Percentiles rank a stretch among this genome's conserved stretches.
Evolutionary conservation across 64 coral and sea anemone species (phyloP).

Genomic region (Platygyra sinensis): DNA sequence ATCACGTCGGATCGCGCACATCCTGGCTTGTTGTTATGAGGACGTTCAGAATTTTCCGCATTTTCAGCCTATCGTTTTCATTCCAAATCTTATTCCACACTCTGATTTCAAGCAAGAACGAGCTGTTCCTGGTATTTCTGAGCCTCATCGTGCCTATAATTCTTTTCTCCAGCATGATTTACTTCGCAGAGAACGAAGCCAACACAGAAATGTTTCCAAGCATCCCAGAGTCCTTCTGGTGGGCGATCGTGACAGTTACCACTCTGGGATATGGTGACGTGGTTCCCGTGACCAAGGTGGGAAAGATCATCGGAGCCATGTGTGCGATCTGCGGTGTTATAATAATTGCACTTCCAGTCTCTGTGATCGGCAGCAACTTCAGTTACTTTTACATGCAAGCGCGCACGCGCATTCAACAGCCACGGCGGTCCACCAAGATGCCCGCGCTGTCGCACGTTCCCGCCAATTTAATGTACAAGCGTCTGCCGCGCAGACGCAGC

Average conservation of each 20-base stretch:
- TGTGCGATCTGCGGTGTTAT: slow-evolving; percentile 95
- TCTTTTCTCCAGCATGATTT: slow-evolving; percentile 97
- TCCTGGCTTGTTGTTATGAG: slow-evolving; percentile 87
- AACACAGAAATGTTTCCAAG: slow-evolving; percentile 88
- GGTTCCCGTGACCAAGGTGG: slow-evolving; percentile 91
- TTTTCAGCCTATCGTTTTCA: slow-evolving; percentile 88
- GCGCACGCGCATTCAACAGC: slow-evolving; percentile 93
- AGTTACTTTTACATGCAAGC: slow-evolving; percentile 94
- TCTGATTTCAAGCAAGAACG: slow-evolving; percentile 91
- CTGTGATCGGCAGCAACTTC: slow-evolving; percentile 97
- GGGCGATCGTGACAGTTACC: slow-evolving; percentile 95
- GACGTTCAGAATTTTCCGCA: slow-evolving; percentile 71
- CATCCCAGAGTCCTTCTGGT: slow-evolving; percentile 99
- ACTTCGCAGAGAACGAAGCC: slow-evolving; percentile 87
- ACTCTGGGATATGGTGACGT: slow-evolving; percentile 97
- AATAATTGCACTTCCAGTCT: slow-evolving; percentile 95
- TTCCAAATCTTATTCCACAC: slow-evolving; percentile 93
- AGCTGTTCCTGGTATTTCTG: slow-evolving; percentile 81
- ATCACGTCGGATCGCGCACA: slow-evolving; percentile 60
- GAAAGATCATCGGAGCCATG: slow-evolving; percentile 90
- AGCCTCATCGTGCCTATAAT: slow-evolving; percentile 90
- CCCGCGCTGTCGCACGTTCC: slow-evolving; percentile 63
- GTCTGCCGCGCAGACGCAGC: slow-evolving; percentile 33
- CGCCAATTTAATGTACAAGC: slow-evolving; percentile 69
- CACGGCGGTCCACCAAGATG: slow-evolving; percentile 68